Evolutionary conservation across 2,888 invertebrate genomes (phyloP).

Genomic region (Sialis lutaria): DNA sequence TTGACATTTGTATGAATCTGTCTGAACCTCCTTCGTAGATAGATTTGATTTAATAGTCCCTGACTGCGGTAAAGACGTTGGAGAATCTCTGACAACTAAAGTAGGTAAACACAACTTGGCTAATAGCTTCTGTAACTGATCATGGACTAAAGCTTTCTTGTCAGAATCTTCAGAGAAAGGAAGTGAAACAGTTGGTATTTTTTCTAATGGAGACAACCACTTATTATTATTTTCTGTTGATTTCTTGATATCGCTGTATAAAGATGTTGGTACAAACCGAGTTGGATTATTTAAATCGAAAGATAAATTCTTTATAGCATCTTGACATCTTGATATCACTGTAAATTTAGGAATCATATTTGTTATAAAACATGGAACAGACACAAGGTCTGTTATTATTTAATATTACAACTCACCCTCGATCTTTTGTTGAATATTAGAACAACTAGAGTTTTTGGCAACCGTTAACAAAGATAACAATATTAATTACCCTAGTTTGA

Average conservation of each 20-base stretch:
- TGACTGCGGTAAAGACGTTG: background rate
- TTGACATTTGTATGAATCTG: slow-evolving; percentile 16
- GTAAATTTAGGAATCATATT: slow-evolving; percentile 9
- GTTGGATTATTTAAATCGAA: slow-evolving; percentile 16
- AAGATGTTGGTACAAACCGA: slow-evolving; percentile 12
- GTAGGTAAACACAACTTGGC: slow-evolving; percentile 7
- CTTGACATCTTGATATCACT: slow-evolving; percentile 26
- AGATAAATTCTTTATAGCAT: slow-evolving; percentile 20
- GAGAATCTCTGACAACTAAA: background rate
- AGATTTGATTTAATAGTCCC: background rate
- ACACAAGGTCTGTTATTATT: background rate
- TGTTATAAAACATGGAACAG: background rate
- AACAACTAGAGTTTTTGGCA: background rate
- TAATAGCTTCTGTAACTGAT: slow-evolving; percentile 11
- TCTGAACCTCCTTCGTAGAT: slow-evolving; percentile 10
- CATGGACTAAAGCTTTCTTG: slow-evolving; percentile 9
- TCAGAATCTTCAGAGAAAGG: too few species aligned
- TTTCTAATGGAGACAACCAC: slow-evolving; percentile 15
- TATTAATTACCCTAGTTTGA: background rate
- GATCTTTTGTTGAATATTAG: slow-evolving; percentile 22
- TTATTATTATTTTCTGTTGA: slow-evolving; percentile 5
- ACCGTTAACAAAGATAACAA: background rate
- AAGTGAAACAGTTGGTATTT: slow-evolving; percentile 10
- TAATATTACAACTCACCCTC: slow-evolving; percentile 21
- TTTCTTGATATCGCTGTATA: too few species aligned